Evolutionary conservation across 2,113 vertebrate species (phyloP).

Genomic region (Lepus americanus): DNA sequence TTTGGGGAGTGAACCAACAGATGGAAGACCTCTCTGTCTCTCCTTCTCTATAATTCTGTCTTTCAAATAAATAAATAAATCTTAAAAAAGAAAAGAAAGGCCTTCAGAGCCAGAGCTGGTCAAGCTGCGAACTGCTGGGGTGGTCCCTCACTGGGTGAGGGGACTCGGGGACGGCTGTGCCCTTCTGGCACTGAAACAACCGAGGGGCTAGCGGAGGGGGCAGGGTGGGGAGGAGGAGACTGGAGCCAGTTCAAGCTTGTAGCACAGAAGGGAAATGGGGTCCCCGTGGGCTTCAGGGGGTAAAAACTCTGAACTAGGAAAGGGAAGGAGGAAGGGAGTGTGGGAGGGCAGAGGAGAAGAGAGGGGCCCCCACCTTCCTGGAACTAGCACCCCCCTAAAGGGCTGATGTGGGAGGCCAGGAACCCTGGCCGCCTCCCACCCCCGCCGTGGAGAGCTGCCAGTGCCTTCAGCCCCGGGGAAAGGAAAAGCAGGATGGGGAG

Average conservation of each 20-base stretch:
- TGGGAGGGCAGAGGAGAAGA: neutral
- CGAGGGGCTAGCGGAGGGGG: neutral
- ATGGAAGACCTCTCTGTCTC: no score
- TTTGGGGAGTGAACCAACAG: no score
- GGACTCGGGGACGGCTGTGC: neutral
- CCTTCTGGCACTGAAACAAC: slow-evolving; percentile 4
- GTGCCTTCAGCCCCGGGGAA: slow-evolving; percentile 30
- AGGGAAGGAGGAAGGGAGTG: neutral
- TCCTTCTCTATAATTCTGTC: no score
- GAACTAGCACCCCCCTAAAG: neutral
- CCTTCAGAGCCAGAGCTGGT: neutral
- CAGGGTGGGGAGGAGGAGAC: neutral
- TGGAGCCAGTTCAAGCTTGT: neutral
- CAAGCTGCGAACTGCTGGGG: neutral
- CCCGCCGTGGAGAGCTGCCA: neutral
- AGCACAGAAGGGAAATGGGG: neutral
- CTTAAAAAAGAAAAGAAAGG: no score
- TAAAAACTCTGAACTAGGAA: neutral
- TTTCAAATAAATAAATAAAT: no score
- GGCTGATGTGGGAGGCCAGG: neutral
- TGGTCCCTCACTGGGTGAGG: neutral
- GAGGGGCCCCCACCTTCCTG: neutral
- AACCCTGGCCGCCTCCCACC: neutral
- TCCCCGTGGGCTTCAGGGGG: neutral
- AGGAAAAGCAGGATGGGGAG: slow-evolving; percentile 53